A percentile compares a stretch with the other conserved stretches of the same genome.
phyloP scores from a whole-genome alignment of 2,113 vertebrate species.

The Carassius auratus region DNA sequence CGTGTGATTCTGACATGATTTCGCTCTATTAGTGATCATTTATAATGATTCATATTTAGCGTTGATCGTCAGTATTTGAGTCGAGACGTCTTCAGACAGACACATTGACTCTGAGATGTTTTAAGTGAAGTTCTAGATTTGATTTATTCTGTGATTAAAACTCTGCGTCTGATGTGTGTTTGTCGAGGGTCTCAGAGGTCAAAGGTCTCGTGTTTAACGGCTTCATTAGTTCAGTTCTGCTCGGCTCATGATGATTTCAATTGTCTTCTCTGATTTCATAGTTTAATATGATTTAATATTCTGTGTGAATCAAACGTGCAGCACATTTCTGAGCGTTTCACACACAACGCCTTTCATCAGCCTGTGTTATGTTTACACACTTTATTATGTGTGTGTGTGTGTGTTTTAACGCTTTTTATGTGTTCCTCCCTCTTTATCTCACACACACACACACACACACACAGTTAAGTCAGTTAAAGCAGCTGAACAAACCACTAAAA shows the following conservation, averaged over 20 bases:
- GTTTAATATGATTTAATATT: neutral
- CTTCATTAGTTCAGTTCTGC: neutral
- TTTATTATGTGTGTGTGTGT: neutral
- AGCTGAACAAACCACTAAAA: slow-evolving; percentile 61
- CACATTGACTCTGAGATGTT: too few relatives aligned
- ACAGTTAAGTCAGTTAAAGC: slow-evolving; percentile 54
- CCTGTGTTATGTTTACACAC: neutral
- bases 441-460: slow-evolving; percentile 1
- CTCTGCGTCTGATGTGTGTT: neutral
- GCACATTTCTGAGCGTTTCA: neutral
- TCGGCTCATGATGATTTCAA: neutral
- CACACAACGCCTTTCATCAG: neutral
- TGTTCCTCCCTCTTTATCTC: neutral
- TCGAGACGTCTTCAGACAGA: too few relatives aligned
- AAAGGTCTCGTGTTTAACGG: neutral
- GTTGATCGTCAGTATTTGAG: neutral
- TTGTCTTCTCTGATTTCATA: neutral
- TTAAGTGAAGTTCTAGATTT: neutral
- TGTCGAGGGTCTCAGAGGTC: neutral
- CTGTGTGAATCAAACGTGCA: neutral
- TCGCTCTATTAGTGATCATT: too few relatives aligned
- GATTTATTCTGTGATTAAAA: too few relatives aligned
- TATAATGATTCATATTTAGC: too few relatives aligned
- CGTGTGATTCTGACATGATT: neutral
- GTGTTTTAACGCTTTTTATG: neutral